These are phyloP conservation scores for Cyprinodon diabolis DNA, from an alignment of 2,797 vertebrate genomes.

Conservation along the genomic window DNA sequence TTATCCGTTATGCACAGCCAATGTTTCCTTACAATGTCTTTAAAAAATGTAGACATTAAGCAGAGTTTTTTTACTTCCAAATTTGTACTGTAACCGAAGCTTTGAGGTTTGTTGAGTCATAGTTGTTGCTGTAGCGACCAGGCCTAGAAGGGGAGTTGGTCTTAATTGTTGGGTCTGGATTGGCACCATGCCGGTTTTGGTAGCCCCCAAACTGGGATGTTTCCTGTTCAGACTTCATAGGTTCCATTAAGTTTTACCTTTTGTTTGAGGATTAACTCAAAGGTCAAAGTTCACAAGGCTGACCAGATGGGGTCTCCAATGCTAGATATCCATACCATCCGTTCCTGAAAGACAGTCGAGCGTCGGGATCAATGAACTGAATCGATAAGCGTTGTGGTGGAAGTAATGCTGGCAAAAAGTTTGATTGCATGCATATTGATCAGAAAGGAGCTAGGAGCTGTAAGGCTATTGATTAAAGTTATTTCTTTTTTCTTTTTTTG, in stretches of 20 bases:
- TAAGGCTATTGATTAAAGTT: slow-evolving; percentile 75
- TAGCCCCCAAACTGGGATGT: slow-evolving; percentile 19
- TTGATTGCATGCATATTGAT: slow-evolving; percentile 80
- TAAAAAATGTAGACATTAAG: slow-evolving; percentile 24
- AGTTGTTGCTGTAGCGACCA: slow-evolving; percentile 25
- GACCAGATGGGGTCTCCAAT: slow-evolving; percentile 73
- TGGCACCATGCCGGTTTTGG: slow-evolving; percentile 29
- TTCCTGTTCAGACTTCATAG: slow-evolving; percentile 60
- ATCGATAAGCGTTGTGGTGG: slow-evolving; percentile 69
- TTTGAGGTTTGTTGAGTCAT: not conserved
- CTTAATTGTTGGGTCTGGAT: slow-evolving; percentile 14
- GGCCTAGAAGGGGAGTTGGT: slow-evolving; percentile 30
- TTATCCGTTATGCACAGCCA: slow-evolving; percentile 38
- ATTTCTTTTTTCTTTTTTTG: slow-evolving; percentile 35
- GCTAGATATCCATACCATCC: slow-evolving; percentile 72
- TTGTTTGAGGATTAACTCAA: slow-evolving; percentile 75
- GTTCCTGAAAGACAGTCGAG: slow-evolving; percentile 69
- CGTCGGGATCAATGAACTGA: slow-evolving; percentile 65
- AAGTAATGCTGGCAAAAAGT: slow-evolving; percentile 72
- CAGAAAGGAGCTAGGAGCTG: slow-evolving; percentile 65
- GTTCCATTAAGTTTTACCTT: slow-evolving; percentile 68
- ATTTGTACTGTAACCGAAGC: not conserved
- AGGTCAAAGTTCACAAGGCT: slow-evolving; percentile 70
- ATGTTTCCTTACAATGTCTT: slow-evolving; percentile 33
- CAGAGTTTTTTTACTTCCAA: slow-evolving; percentile 7